Base-by-base conservation (phyloP, 2,888 invertebrate genomes). In the Heteromyza rotundicornis region DNA sequence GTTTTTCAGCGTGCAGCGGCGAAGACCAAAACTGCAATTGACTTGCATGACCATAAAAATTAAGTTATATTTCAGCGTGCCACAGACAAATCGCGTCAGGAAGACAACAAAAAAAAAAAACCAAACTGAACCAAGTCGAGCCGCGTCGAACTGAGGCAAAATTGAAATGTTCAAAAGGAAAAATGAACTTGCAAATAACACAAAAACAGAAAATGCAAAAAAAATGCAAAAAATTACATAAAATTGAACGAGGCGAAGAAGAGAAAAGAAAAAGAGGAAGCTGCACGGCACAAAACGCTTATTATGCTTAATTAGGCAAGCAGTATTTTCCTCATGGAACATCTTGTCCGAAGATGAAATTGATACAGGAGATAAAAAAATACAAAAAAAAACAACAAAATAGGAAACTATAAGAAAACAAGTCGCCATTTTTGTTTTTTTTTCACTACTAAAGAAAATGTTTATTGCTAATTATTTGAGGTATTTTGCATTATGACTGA, bases 11-110 rank as follows among this genome's bases (percentile, higher is more conserved):
- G 3, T 40, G 5, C 40, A 3, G 27, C 27, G 27, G 27, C 27
- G 27, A 27, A 27, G 27, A 40, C 14, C 76, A 75, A 73, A 73
- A 76, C 73, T 73, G 76, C 73, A 73, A 73, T 73, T 73, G 73
- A 73, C 76, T 73, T 75, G 76, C 76, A 76, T 76, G 78, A 72
- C 77, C 78, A 76, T 76, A 76, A 73, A 76, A 76, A 76, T 76
- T 77, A 76, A 76, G 75, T 74, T 77, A 75, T 73, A 75, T 75
- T 40, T 40, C 14, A 40, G 40, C 40, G 10, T 40, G 40, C 40
- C n/a, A 40, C 27, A 27, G 27, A 5, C 7, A 27, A 27, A 27
- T 27, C 27, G 10, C 7, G 27, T 10, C 5, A 10, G 7, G 27
- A 27, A 27, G 27, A 5, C 27, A 27, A 10, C 27, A 5, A 27